Base-by-base conservation (phyloP, 1,140 invertebrate genomes). In the Rhyzopertha dominica region DNA sequence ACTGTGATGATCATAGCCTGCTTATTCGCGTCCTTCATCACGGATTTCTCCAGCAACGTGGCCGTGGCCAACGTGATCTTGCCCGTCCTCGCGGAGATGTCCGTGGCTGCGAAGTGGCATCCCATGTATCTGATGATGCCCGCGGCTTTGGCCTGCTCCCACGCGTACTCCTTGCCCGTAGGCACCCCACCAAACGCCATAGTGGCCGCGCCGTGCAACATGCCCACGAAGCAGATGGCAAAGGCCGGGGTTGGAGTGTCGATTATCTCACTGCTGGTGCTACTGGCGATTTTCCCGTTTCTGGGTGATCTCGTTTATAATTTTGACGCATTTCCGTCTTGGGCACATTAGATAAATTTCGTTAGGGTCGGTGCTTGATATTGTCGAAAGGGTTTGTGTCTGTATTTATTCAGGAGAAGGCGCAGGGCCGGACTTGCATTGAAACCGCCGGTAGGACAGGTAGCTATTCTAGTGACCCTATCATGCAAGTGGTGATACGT, bases 141-240 rank as follows among this genome's bases (percentile, higher is more conserved):
- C 1, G 81, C 87, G 0, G 78, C 88, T 0, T 65, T 86, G 30
- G 80, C 78, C 5, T 88, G 85, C 62, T 91, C 87, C 5, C 92
- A 78, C 69, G 78, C 82, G 3, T 85, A 84, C 69, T 73, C 71
- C 53, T 70, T 80, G 59, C 91, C 91, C 2, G 88, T 93, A 1
- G 77, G 77, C 3, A 84, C 82, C 0, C 90, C 92, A 3, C 93
- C 93, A n/a, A 97, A 97, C 69, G 93, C 94, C 1, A 90, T 98
- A 38, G 90, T 90, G 1, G 88, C 87, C 30, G 83, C 84, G 1
- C 83, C 85, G 18, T 85, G 81, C 1, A 78, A 81, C 47, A 87
- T 91, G 59, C 78, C 74, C 42, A 84, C 84, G 1, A 77, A 76
- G 47, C 84, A 88, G 56, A 89, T 90, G 76, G 77, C 84, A 4